These are phyloP conservation scores for Trissolcus basalis DNA, from an alignment of 1,140 invertebrate genomes.

Conservation along the genomic window DNA sequence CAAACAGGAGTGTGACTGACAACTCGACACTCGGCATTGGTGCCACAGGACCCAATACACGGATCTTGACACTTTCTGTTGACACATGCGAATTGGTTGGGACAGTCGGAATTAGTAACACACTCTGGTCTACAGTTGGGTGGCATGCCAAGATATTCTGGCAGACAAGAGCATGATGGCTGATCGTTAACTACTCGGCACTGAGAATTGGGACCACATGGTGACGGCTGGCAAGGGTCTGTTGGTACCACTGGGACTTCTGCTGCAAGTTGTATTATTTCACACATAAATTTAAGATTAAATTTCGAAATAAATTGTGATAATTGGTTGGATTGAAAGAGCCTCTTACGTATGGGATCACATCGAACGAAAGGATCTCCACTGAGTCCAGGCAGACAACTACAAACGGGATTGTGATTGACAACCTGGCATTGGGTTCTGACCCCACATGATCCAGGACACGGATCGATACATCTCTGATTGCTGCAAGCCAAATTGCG, in stretches of 20 bases:
- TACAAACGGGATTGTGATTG: slow-evolving; percentile 81
- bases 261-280: slow-evolving; percentile 63
- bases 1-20: slow-evolving; percentile 85
- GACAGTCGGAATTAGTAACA: slow-evolving; percentile 81
- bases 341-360: slow-evolving; percentile 59
- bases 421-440: slow-evolving; percentile 79
- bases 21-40: slow-evolving; percentile 82
- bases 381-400: slow-evolving; percentile 78
- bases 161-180: slow-evolving; percentile 81
- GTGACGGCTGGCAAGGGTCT: slow-evolving; percentile 81
- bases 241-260: slow-evolving; percentile 66
- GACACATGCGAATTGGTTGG: slow-evolving; percentile 81
- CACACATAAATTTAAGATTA: too few species aligned
- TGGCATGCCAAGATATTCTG: slow-evolving; percentile 79
- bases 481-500: slow-evolving; percentile 81
- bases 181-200: slow-evolving; percentile 82
- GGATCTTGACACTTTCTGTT: slow-evolving; percentile 83
- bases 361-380: slow-evolving; percentile 79
- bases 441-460: slow-evolving; percentile 81
- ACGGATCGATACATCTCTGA: slow-evolving; percentile 83
- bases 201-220: slow-evolving; percentile 82
- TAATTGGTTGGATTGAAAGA: too few species aligned
- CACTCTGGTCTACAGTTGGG: slow-evolving; percentile 83
- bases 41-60: slow-evolving; percentile 82
- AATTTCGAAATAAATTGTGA: too few species aligned